Evolutionary conservation across 1,140 invertebrate species (phyloP), one percentile per base, ranked within the genome.

Genomic region (Drosophila tani): DNA sequence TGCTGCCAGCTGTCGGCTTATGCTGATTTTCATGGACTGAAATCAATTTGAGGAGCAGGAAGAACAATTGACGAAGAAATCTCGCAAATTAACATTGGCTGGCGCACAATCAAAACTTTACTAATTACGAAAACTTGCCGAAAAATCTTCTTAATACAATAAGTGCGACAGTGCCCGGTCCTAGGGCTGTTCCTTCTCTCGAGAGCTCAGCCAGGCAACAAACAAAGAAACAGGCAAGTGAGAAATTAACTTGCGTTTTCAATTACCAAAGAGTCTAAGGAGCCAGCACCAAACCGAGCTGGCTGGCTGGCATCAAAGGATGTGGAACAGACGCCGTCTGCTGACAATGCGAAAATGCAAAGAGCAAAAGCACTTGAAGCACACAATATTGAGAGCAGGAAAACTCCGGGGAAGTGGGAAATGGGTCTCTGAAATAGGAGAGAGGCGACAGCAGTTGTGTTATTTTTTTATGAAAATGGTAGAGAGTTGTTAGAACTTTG

Each of bases 201-300:
- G 11, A 51, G 65, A 27, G 32, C 43, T 53, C 58, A 29, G 51
- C 32, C 32, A 35, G 32, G 5, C 53, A 38, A 41, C 66, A 49
- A 77, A 57, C 74, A 77, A 79, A 57, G 76, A 70, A 68, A 65
- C 55, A 57, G 66, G 65, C 56, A 85, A 85, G 85, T 88, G 85
- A 74, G 85, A 90, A 90, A 90, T 90, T 82, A 88, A 90, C 79
- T 90, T 90, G 86, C 85, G 85, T 90, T 90, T 90, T 91, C 85
- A 90, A 90, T 90, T 90, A 90, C 85, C 82, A 74, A 73, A 90
- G 56, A 58, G 59, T 56, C 65, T 49, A 55, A 50, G 32, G 66
- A 50, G 50, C 38, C 66, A 53, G 32, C 35, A 66, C 45, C 46
- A 60, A 46, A 6, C 53, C 53, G 35, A 56, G 83, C 64, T 65